Base-by-base conservation (phyloP, 1,140 invertebrate species). In the Gryon sp. region DNA sequence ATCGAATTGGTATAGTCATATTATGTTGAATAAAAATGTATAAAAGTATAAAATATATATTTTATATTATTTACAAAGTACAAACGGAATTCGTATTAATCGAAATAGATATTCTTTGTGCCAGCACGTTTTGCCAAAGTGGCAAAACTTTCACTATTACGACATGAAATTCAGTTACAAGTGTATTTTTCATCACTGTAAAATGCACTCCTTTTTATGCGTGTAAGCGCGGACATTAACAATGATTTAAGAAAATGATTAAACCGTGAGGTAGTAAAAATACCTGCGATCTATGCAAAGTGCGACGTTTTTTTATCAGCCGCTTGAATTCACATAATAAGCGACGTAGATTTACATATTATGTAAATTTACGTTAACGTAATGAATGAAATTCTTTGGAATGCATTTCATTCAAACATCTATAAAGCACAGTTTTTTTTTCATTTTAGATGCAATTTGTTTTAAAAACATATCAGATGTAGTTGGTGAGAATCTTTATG, bases 381-480 rank as follows among this genome's bases (percentile, higher is more conserved):
- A 62, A 72, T 72, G 68, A 72, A 72, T 72, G 57, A 62, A 72
- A 72, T 72, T 55, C 68, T 43, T 70, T 28, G 24, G 24, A 70
- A 60, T 45, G 53, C 46, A 19, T 53, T 57, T 30, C 66, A 70
- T 60, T 70, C 66, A 52, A 20, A 4, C 26, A 9, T 36, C 36
- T 32, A 66, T 69, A 70, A 53, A 65, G 24, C 18, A 46, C 15
- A 20, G 28, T 1, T 70, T 70, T 70, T 52, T 60, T 70, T 55
- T 59, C 53, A 55, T 62, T 72, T 55, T 38, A 55, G 38, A 15
- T 55, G 46, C 48, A 46, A 38, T 72, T 62, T 46, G 22, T 72
- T 62, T 43, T 22, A 45, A 46, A 72, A 62, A 36, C 26, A 4
- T 8, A 46, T 45, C 53, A 55, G 43, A 50, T 45, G 30, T 20